Percentiles rank a stretch among this genome's conserved stretches.
phyloP scores from a whole-genome alignment of 2,113 vertebrate species.

The Coptodon rendalli region DNA sequence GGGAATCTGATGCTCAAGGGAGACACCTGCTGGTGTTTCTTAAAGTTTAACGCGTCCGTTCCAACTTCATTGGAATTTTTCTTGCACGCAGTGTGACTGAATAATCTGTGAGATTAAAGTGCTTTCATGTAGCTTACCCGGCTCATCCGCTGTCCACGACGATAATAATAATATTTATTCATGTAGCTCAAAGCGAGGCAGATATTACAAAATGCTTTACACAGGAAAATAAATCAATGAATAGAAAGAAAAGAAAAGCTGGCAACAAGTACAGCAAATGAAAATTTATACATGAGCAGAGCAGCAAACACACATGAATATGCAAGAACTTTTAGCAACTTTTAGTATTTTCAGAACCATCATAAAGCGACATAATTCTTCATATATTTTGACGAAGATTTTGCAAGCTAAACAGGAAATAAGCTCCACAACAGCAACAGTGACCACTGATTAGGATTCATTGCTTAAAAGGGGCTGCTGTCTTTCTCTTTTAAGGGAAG shows the following conservation, averaged over 20 bases:
- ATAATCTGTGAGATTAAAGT: neutral
- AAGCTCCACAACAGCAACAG: neutral
- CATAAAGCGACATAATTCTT: neutral
- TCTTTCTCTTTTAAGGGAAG: slow-evolving; percentile 78
- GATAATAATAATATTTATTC: neutral
- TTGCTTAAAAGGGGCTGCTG: neutral
- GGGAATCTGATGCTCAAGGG: slow-evolving; percentile 15
- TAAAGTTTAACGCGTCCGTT: neutral
- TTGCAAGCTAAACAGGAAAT: neutral
- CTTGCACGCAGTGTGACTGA: neutral
- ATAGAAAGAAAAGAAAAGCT: neutral
- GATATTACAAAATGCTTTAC: neutral
- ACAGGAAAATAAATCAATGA: neutral
- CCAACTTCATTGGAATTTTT: neutral
- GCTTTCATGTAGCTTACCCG: neutral
- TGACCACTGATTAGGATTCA: neutral
- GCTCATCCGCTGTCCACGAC: neutral
- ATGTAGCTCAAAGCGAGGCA: neutral
- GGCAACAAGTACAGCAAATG: neutral
- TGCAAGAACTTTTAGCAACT: neutral
- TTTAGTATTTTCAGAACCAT: neutral
- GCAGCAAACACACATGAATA: neutral
- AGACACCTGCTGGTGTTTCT: slow-evolving; percentile 64
- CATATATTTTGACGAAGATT: neutral
- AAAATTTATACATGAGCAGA: neutral